These are phyloP conservation scores for Cromileptes altivelis DNA, from an alignment of 2,113 vertebrate genomes.

Conservation along the genomic window DNA sequence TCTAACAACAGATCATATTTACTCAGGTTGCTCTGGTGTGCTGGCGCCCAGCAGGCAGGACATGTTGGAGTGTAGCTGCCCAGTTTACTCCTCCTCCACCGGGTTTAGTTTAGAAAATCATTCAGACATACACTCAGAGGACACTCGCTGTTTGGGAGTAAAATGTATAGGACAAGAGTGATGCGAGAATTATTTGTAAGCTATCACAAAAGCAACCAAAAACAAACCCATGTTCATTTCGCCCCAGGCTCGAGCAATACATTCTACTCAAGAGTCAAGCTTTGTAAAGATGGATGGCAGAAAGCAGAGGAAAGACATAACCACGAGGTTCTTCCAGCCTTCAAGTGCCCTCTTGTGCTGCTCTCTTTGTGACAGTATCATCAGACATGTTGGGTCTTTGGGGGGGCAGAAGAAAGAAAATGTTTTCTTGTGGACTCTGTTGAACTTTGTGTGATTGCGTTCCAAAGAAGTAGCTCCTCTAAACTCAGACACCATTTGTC, in stretches of 20 bases:
- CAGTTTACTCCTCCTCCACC: neutral
- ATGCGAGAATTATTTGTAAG: neutral
- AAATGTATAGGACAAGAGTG: neutral
- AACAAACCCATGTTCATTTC: neutral
- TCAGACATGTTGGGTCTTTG: neutral
- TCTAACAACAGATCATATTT: no score
- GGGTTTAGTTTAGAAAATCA: neutral
- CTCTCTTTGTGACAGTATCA: neutral
- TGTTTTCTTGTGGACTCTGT: neutral
- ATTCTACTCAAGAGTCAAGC: neutral
- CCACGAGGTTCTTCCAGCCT: neutral
- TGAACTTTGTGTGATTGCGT: constrained; percentile 7
- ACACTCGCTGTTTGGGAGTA: neutral
- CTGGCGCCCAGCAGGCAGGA: no score
- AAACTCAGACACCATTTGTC: constrained; percentile 40
- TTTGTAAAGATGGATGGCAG: neutral
- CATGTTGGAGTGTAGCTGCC: constrained; percentile 11
- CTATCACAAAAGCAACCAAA: neutral
- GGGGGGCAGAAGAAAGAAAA: neutral
- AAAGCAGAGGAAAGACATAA: neutral
- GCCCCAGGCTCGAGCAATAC: neutral
- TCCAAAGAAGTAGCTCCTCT: constrained; percentile 15
- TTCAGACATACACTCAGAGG: neutral
- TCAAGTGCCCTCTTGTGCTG: neutral
- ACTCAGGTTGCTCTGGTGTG: no score